Evolutionary conservation across 2,113 vertebrate species (phyloP).

Genomic region (Grallaria varia): DNA sequence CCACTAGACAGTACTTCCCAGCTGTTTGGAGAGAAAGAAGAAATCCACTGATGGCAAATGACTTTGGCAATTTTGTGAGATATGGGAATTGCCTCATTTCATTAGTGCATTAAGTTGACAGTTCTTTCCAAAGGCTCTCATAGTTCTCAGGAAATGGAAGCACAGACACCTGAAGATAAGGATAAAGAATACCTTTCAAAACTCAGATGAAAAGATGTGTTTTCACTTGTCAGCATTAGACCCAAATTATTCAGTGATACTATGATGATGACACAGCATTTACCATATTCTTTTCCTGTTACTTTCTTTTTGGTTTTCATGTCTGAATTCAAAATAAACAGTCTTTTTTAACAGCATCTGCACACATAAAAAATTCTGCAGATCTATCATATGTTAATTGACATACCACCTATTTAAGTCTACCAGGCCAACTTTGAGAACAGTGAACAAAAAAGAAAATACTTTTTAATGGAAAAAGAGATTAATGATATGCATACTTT

Average conservation of each 20-base stretch:
- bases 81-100: not conserved
- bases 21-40: not conserved
- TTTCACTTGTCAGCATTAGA: not conserved
- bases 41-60: not conserved
- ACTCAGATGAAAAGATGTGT: not conserved
- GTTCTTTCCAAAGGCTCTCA: not conserved
- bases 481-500: not conserved
- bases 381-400: not conserved
- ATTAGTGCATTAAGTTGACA: rapidly evolving
- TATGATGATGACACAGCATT: not conserved
- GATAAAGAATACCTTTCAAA: not conserved
- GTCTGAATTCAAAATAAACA: not conserved
- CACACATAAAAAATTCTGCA: not conserved
- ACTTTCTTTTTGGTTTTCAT: not conserved
- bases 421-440: not conserved
- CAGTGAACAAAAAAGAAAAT: not conserved
- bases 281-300: not conserved
- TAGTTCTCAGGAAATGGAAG: not conserved
- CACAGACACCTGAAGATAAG: not conserved
- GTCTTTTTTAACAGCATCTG: not conserved
- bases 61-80: not conserved
- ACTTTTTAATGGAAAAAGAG: not conserved
- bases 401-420: not conserved
- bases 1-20: not conserved
- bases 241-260: not conserved